Evolutionary conservation across 2,888 invertebrate genomes (phyloP), one percentile per base, ranked within the genome.

Genomic region (Xanthorhoe spadicearia): DNA sequence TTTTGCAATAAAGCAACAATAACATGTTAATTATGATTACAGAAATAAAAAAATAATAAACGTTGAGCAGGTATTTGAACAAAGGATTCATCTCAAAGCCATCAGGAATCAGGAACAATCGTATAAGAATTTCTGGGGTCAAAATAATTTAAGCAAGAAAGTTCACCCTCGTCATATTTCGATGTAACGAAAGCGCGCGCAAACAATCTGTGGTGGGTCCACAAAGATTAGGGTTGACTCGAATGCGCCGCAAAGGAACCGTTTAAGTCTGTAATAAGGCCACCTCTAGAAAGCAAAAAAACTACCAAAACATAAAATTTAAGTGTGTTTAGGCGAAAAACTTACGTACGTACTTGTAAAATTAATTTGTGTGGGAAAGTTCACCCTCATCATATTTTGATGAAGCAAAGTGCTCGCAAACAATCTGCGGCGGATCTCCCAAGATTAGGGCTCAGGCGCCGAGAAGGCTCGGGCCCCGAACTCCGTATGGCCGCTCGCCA

Each of bases 161-260:
- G 87, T 84, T 88, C 84, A 83, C 73, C 81, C 80, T 80, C 84
- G 80, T 87, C 86, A 89, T 87, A 88, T 89, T 89, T 90, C 89
- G 90, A 90, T 85, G 87, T 85, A 82, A 82, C 83, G 38, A 77
- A 85, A 88, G 89, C 85, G 85, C 84, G 88, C 82, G 83, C 89
- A 91, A 92, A 91, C 92, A 91, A 91, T 91, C 91, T 90, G 89
- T 83, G 87, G 82, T 78, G 84, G 87, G 88, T 89, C 88, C 90
- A 85, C 82, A 81, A 83, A 91, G 90, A 92, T 92, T 92, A 92
- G 83, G 86, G 82, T 43, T 43, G 38, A 13, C 48, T 48, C 43
- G 43, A 15, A 48, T 7, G 48, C 6, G 48, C 48, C 17, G 17
- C 17, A 17, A 48, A 48, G 48, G 48, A 43, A 43, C 3, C 38